Conservation (phyloP, 2,113 vertebrate species). For the Gallinago media region DNA sequence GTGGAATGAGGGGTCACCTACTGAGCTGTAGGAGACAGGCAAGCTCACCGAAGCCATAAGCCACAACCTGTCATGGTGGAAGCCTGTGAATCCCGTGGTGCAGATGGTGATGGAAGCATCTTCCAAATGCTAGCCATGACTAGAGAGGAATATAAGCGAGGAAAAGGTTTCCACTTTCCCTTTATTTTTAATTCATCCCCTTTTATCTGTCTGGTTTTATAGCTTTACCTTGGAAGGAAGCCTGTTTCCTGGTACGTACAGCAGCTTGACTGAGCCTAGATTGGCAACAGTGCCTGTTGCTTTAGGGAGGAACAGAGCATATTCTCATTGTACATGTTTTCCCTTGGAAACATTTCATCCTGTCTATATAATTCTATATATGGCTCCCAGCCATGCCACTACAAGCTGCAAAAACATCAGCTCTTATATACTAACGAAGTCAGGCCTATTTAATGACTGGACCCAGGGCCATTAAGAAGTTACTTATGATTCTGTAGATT, state of each 20-base stretch:
- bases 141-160: neutral
- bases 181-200: slow-evolving; percentile 60
- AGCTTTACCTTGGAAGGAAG: slow-evolving; percentile 63
- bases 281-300: slow-evolving; percentile 64
- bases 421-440: neutral
- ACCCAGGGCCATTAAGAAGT: slow-evolving; percentile 1
- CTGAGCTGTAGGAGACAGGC: neutral
- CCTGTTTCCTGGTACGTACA: slow-evolving; percentile 62
- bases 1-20: neutral
- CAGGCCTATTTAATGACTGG: slow-evolving; percentile 2
- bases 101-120: neutral
- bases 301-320: slow-evolving; percentile 66
- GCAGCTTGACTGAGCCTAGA: slow-evolving; percentile 60
- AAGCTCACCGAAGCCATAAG: neutral
- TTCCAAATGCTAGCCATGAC: neutral
- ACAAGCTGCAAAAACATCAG: slow-evolving; percentile 61
- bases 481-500: neutral
- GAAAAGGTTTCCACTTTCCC: slow-evolving; percentile 44
- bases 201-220: slow-evolving; percentile 65
- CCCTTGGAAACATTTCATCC: slow-evolving; percentile 63
- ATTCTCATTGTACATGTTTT: slow-evolving; percentile 70
- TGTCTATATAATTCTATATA: slow-evolving; percentile 60
- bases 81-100: neutral
- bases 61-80: neutral
- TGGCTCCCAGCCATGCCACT: slow-evolving; percentile 63